A percentile compares a stretch with the other conserved stretches of the same genome.
phyloP scores from a whole-genome alignment of 2,113 vertebrate species.

The Neolamprologus brichardi region DNA sequence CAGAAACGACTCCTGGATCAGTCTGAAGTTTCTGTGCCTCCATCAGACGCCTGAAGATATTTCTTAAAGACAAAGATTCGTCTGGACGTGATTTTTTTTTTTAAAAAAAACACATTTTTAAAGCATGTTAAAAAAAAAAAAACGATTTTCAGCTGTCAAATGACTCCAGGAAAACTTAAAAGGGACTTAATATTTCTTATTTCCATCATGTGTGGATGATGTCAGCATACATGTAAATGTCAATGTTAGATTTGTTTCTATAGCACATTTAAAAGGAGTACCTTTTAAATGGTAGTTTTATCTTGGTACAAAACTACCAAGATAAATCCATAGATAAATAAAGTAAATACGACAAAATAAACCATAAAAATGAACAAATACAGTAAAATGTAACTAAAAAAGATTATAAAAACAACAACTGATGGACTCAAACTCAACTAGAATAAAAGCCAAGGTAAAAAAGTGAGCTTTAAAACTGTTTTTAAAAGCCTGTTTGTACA shows the following conservation, averaged over 20 bases:
- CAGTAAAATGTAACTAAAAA: not conserved
- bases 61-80: not conserved
- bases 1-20: not conserved
- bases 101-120: not conserved
- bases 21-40: not conserved
- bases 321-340: not conserved
- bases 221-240: not conserved
- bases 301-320: not conserved
- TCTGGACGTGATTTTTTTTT: not conserved
- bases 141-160: not conserved
- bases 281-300: not conserved
- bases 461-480: not conserved
- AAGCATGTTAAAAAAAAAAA: not conserved
- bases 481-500: not conserved
- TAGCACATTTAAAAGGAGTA: not conserved
- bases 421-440: not conserved
- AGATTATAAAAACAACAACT: not conserved
- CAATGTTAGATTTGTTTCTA: not conserved
- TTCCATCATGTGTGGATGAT: not conserved
- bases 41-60: not conserved
- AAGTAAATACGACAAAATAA: not conserved
- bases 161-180: not conserved
- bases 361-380: not conserved
- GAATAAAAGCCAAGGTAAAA: not conserved
- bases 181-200: not conserved